Percentiles rank a stretch among this genome's conserved stretches.
phyloP scores from a whole-genome alignment of 2,888 invertebrate genomes.

The Sarcophaga carnaria region DNA sequence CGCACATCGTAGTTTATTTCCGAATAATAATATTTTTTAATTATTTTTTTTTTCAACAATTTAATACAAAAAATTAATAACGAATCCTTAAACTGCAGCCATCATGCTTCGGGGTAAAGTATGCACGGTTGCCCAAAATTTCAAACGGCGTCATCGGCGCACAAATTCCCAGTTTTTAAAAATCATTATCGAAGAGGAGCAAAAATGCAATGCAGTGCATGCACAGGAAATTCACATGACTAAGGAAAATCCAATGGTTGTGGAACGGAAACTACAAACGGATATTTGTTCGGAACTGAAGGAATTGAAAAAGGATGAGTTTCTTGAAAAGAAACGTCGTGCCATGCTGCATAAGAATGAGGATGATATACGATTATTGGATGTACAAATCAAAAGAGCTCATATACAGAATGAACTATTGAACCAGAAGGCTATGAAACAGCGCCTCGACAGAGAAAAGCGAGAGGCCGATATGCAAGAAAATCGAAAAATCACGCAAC shows the following conservation, averaged over 20 bases:
- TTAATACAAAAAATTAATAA: no score
- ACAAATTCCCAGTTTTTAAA: conserved; percentile 40
- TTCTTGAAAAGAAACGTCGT: conserved; percentile 32
- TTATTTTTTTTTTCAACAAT: no score
- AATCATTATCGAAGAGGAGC: conserved; percentile 20
- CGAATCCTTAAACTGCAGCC: no score
- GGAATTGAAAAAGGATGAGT: conserved; percentile 1
- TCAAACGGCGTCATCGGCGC: not conserved
- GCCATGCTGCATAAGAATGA: conserved; percentile 39
- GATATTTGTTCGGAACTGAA: conserved; percentile 21
- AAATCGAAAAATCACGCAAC: conserved; percentile 12
- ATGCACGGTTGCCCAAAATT: conserved; percentile 5
- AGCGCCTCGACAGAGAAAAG: not conserved
- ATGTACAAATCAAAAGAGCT: conserved; percentile 39
- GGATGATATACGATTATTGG: conserved; percentile 35
- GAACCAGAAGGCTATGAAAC: conserved; percentile 38
- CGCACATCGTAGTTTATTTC: no score
- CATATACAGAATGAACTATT: conserved; percentile 32
- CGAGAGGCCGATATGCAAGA: not conserved
- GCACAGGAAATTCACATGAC: conserved; percentile 41
- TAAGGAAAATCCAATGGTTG: conserved; percentile 33
- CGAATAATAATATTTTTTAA: no score
- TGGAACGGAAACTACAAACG: conserved; percentile 7
- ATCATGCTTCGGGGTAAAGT: conserved; percentile 26
- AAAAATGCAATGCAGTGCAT: not conserved